These are phyloP conservation scores for Macropis europaea DNA, from an alignment of 2,888 invertebrate species.

Conservation along the genomic window DNA sequence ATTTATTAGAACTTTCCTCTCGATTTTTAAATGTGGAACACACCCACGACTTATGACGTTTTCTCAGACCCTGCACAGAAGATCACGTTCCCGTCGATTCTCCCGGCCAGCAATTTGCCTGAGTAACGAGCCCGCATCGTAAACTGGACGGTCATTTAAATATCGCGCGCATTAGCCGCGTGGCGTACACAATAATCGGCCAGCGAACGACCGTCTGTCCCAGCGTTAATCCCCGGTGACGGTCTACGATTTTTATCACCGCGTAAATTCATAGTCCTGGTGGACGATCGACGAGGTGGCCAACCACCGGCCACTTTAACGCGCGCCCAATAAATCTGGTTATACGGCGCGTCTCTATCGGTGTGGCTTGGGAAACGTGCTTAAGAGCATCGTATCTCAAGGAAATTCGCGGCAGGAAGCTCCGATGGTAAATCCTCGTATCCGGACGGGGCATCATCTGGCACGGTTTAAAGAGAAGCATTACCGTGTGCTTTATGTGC, in stretches of 20 bases:
- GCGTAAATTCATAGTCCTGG: not conserved
- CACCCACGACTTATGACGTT: too few relatives aligned
- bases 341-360: constrained; percentile 3
- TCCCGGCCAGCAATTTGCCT: not conserved
- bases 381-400: constrained; percentile 36
- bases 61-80: too few relatives aligned
- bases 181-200: not conserved
- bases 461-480: constrained; percentile 47
- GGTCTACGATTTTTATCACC: not conserved
- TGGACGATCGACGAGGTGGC: constrained; percentile 20
- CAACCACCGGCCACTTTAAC: not conserved
- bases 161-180: not conserved
- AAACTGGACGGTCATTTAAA: not conserved
- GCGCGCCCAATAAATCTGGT: constrained; percentile 29
- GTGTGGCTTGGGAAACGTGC: constrained; percentile 2
- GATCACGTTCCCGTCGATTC: not conserved
- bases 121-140: not conserved
- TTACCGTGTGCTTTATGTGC: constrained; percentile 46
- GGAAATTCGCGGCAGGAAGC: constrained; percentile 20
- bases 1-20: too few relatives aligned
- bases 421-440: constrained; percentile 15
- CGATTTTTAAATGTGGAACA: too few relatives aligned
- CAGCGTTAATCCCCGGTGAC: not conserved
- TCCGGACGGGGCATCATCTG: constrained; percentile 34
- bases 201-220: not conserved